Evolutionary conservation across 2,797 vertebrate genomes (phyloP), one percentile per base, ranked within the genome.

Genomic region (Miichthys miiuy): DNA sequence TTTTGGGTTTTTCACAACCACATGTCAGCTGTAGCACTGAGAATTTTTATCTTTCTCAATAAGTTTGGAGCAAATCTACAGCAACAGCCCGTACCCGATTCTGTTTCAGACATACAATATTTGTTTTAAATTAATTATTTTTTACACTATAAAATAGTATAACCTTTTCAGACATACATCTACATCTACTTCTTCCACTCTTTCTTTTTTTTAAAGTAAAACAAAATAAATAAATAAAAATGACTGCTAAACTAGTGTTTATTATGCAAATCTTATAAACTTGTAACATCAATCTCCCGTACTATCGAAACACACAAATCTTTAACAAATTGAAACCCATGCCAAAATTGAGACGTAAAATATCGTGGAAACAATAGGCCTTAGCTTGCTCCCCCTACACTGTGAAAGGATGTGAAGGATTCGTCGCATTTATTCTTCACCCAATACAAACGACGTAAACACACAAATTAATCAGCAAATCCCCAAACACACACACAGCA

Each of bases 401-500:
- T 71, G 64, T 47, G 54, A 75, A 79, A 71, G 81, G 65, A 83
- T 62, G 52, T 38, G 61, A 61, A 58, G 77, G 52, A 82, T 83
- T 83, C 77, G 62, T 79, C 81, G 12, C 80, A 87, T 84, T 87
- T 77, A 66, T 75, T 87, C 76, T 67, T 86, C 68, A 27, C 76
- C 72, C 66, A 80, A 79, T 75, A 61, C 79, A 84, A 88, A 87
- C 74, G 52, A 81, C 67, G 72, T 88, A 92, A 93, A 93, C 82
- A 88, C 76, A 86, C 78, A 92, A 88, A 89, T 92, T 78, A 91
- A 91, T 93, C 89, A 90, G 86, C 80, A 83, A 88, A 90, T 83
- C 78, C 80, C 71, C 68, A 68, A 88, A 91, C 81, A 77, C 74
- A 77, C 74, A 78, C 83, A 70, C 77, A 58, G 57, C 68, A 1